A percentile compares a stretch with the other conserved stretches of the same genome.
Conservation (phyloP, 2,888 invertebrate species). For the Lasioglossum villosulum region DNA sequence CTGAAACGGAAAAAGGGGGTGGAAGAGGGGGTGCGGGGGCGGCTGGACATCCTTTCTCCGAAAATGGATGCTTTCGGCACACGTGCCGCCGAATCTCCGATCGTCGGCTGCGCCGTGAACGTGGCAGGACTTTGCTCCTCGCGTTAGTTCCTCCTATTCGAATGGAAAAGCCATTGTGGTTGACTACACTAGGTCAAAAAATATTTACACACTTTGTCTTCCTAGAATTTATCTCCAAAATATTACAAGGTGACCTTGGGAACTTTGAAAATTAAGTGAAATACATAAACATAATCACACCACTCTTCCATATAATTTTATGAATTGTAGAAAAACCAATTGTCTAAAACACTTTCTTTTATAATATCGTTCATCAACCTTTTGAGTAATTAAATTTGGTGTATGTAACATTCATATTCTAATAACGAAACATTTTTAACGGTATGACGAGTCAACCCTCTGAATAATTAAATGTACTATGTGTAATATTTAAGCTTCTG, state of each 20-base stretch:
- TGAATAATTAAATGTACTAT: neutral
- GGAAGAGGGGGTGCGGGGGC: neutral
- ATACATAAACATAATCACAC: too few species aligned
- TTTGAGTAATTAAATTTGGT: neutral
- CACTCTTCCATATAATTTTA: too few species aligned
- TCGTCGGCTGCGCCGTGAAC: neutral
- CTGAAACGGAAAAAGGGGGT: slow-evolving; percentile 15
- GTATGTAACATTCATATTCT: neutral
- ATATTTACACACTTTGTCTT: neutral
- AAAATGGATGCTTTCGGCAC: slow-evolving; percentile 25
- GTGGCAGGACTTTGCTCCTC: slow-evolving; percentile 10
- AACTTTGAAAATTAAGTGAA: too few species aligned
- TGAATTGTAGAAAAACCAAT: neutral
- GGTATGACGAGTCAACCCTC: neutral
- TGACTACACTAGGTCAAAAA: neutral
- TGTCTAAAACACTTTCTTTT: neutral
- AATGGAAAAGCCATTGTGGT: neutral
- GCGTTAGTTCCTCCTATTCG: neutral
- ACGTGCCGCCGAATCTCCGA: slow-evolving; percentile 1
- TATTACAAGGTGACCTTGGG: too few species aligned
- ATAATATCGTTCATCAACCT: neutral
- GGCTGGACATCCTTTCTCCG: slow-evolving; percentile 25
- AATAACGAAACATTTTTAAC: neutral
- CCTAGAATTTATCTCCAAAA: neutral
- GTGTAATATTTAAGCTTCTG: neutral